Evolutionary conservation across 2,113 vertebrate genomes (phyloP), one percentile per base, ranked within the genome.

Genomic region (Tapirus terrestris): DNA sequence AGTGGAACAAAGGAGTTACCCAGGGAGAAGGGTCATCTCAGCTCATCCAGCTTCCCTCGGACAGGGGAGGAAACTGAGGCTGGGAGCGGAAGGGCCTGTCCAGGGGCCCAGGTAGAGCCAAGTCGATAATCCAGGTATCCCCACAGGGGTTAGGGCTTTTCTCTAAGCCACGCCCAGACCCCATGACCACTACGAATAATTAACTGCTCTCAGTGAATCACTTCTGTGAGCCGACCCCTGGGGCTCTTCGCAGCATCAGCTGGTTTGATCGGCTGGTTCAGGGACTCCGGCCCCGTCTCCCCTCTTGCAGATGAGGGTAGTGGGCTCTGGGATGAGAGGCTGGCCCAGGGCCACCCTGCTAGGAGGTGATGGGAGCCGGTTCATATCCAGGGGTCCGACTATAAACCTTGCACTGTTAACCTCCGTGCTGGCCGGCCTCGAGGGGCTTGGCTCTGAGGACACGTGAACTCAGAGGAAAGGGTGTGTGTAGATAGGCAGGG

Each of bases 401-500:
- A 0, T 80, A 2, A 3, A 11, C 39, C 11, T 2, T 43, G 51
- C 2, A 8, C 87, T 29, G 16, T 9, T 58, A 14, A 18, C 68
- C 61, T 91, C n/a, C 20, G 51, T 3, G 0, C 25, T 31, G 16
- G 53, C 36, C 56, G 23, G 0, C 9, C 5, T n/a, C 7, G 4
- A 51, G 60, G 58, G 45, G 6, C 18, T 70, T 5, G 67, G 53
- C 87, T 82, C 61, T 56, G 43, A 23, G 63, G 45, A 51, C 14
- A 0, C 0, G 0, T 1, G 87, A 29, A 2, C 16, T 58, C 4
- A 4, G 21, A 27, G 53, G 39, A 8, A 8, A 23, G 5, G 6
- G 39, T 29, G 21, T 61, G 3, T 45, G 4, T 14, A 0, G 13
- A 7, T 53, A 45, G 83, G 39, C n/a, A 33, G 31, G 53, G 56